Percentiles rank a stretch among this genome's conserved stretches.
These are phyloP conservation scores for Siphamia tubifer DNA, from an alignment of 2,113 vertebrate genomes.

Conservation along the genomic window DNA sequence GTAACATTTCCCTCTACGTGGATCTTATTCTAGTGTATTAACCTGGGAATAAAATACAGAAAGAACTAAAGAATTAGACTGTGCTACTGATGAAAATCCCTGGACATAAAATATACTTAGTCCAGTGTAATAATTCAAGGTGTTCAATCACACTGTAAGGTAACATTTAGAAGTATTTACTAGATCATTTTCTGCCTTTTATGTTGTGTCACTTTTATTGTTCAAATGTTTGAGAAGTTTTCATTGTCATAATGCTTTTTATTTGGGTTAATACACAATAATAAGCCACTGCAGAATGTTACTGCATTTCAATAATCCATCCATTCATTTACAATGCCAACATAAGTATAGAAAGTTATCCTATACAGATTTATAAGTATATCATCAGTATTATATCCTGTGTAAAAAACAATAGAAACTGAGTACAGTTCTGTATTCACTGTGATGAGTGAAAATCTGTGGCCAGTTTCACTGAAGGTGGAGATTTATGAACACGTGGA, in stretches of 20 bases:
- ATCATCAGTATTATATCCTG: slow-evolving; percentile 47
- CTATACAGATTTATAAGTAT: slow-evolving; percentile 56
- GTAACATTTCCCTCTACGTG: slow-evolving; percentile 45
- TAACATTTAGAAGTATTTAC: slow-evolving; percentile 1
- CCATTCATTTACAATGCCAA: slow-evolving; percentile 59
- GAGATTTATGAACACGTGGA: slow-evolving; percentile 41
- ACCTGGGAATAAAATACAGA: slow-evolving; percentile 51
- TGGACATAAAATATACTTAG: slow-evolving; percentile 42
- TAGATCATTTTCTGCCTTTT: slow-evolving; percentile 24
- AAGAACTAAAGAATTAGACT: slow-evolving; percentile 32
- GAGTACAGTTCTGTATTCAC: slow-evolving; percentile 57
- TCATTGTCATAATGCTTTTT: slow-evolving; percentile 36
- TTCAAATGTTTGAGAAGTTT: slow-evolving; percentile 43
- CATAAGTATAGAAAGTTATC: slow-evolving; percentile 68
- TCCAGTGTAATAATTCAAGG: slow-evolving; percentile 48
- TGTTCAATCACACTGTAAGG: slow-evolving; percentile 45
- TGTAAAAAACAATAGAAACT: slow-evolving; percentile 60
- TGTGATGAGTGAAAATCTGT: slow-evolving; percentile 56
- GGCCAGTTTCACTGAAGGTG: slow-evolving; percentile 58
- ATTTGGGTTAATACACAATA: slow-evolving; percentile 69
- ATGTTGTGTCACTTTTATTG: slow-evolving; percentile 45
- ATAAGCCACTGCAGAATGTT: slow-evolving; percentile 65
- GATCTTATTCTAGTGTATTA: slow-evolving; percentile 73
- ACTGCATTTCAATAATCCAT: slow-evolving; percentile 55
- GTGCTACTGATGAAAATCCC: slow-evolving; percentile 51